These are phyloP conservation scores for Melitaea athalia DNA, from an alignment of 2,888 invertebrate genomes.

Conservation along the genomic window DNA sequence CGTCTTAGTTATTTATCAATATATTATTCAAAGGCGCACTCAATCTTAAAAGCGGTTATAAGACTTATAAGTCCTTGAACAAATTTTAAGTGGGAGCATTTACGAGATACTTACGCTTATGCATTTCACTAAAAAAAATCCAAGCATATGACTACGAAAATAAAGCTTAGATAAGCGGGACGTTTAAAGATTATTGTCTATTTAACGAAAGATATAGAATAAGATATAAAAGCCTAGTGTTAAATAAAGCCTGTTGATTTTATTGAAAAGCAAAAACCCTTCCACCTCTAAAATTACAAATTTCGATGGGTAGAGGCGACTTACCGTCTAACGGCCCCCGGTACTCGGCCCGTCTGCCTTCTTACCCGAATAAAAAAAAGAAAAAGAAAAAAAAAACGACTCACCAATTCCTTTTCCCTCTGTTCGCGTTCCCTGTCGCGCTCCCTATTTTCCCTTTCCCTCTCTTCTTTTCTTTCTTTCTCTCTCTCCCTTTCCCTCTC, in stretches of 20 bases:
- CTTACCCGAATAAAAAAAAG: background rate
- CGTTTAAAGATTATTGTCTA: too few relatives aligned
- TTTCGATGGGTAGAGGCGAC: background rate
- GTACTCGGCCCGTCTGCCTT: conserved; percentile 1
- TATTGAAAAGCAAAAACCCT: background rate
- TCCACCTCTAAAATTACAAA: background rate
- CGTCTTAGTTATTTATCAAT: too few relatives aligned
- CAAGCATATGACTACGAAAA: too few relatives aligned
- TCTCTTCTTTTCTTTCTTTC: conserved; percentile 48
- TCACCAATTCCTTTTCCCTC: conserved; percentile 82
- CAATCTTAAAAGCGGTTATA: too few relatives aligned
- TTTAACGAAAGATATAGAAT: too few relatives aligned
- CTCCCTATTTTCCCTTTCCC: conserved; percentile 43
- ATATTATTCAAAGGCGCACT: too few relatives aligned
- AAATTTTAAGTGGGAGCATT: too few relatives aligned
- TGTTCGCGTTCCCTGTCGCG: conserved; percentile 49
- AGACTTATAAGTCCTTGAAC: too few relatives aligned
- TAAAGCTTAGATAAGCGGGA: too few relatives aligned
- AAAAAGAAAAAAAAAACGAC: conserved; percentile 6
- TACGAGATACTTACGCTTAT: too few relatives aligned
- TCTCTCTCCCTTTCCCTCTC: conserved; percentile 51
- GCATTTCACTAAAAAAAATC: too few relatives aligned
- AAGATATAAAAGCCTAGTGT: background rate
- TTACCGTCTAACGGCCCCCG: conserved; percentile 1
- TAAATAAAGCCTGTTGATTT: background rate